phyloP scores from a whole-genome alignment of 2,888 invertebrate species.

The Dione vanillae region DNA sequence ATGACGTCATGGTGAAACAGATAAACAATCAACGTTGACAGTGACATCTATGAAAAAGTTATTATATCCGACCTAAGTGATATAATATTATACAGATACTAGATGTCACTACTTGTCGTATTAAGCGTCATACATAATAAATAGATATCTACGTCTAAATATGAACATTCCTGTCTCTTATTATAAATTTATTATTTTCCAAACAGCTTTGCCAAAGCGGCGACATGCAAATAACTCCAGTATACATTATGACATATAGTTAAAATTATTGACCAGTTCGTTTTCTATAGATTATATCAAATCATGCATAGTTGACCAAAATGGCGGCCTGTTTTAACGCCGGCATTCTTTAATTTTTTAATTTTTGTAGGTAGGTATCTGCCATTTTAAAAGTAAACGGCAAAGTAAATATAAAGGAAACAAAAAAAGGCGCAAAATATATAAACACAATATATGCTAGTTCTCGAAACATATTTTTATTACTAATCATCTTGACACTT shows the following conservation, averaged over 20 bases:
- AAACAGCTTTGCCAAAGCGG: background rate
- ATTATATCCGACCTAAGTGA: constrained; percentile 38
- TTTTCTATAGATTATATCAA: background rate
- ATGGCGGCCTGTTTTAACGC: background rate
- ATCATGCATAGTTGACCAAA: background rate
- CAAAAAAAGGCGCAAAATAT: no score
- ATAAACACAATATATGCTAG: no score
- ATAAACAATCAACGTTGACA: constrained; percentile 3
- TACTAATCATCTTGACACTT: background rate
- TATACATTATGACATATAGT: no score
- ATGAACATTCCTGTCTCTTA: background rate
- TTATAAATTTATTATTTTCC: background rate
- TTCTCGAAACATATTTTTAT: background rate
- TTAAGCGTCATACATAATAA: constrained; percentile 2
- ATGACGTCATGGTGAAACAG: background rate
- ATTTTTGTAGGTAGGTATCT: background rate
- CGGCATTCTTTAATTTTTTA: background rate
- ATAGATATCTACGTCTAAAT: background rate
- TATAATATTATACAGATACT: constrained; percentile 28
- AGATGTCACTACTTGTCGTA: constrained; percentile 41
- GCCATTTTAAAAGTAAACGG: no score
- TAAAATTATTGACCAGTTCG: background rate
- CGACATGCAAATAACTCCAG: background rate
- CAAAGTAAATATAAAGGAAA: no score
- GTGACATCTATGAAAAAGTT: constrained; percentile 32